These are phyloP conservation scores for Menidia beryllina DNA, from an alignment of 2,113 vertebrate genomes.

Conservation along the genomic window DNA sequence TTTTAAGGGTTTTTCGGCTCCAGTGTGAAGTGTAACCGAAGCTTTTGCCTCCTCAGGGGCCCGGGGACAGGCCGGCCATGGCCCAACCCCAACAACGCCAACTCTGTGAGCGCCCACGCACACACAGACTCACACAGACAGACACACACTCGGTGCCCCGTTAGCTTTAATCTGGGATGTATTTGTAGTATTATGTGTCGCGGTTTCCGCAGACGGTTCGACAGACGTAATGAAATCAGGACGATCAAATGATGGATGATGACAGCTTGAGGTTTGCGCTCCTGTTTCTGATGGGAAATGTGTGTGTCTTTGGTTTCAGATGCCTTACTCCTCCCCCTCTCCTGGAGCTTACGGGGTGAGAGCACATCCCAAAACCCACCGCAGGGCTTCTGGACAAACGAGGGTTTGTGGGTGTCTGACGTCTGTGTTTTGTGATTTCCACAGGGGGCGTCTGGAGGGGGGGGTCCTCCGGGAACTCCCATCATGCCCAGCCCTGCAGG, in stretches of 20 bases:
- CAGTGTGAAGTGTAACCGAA: constrained; percentile 1
- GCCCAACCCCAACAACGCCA: constrained; percentile 98
- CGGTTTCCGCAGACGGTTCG: constrained; percentile 59
- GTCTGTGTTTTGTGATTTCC: constrained; percentile 27
- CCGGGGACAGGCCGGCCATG: constrained; percentile 93
- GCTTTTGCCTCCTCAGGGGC: constrained; percentile 83
- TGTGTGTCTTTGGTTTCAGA: constrained; percentile 83
- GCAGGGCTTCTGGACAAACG: background rate
- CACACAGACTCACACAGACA: constrained; percentile 18
- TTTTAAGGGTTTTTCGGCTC: background rate
- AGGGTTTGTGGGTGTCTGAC: background rate
- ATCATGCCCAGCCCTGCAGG: constrained; percentile 99
- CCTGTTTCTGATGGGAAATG: constrained; percentile 58
- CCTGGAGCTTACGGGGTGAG: constrained; percentile 98
- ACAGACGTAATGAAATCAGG: constrained; percentile 67
- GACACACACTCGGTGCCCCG: constrained; percentile 41
- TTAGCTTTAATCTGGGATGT: constrained; percentile 44
- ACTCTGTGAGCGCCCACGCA: constrained; percentile 90
- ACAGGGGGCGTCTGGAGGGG: constrained; percentile 95
- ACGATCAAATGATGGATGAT: constrained; percentile 63
- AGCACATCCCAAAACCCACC: constrained; percentile 8
- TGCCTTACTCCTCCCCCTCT: constrained; percentile 98
- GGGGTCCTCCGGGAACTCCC: constrained; percentile 96
- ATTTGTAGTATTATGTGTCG: constrained; percentile 77
- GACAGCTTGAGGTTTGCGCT: constrained; percentile 61